phyloP scores from a whole-genome alignment of 1,140 invertebrate genomes.

The Whitmania pigra region DNA sequence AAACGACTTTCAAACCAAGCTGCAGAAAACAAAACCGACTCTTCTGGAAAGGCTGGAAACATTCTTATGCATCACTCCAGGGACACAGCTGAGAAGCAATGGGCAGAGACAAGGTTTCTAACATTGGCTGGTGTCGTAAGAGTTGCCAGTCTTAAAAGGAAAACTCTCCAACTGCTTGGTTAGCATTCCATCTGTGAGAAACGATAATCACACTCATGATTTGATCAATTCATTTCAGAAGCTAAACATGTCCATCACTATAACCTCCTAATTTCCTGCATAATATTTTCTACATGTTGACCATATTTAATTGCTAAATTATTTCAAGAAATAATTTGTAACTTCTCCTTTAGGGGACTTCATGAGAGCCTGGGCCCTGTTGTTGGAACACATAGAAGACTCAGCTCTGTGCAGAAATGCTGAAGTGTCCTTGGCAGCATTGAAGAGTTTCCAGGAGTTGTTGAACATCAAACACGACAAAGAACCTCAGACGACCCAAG shows the following conservation, averaged over 20 bases:
- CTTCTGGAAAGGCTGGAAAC: slow-evolving; percentile 56
- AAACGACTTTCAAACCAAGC: slow-evolving; percentile 73
- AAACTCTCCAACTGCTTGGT: slow-evolving; percentile 65
- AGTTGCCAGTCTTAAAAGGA: slow-evolving; percentile 78
- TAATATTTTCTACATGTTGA: no score
- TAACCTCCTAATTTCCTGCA: no score
- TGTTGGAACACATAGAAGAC: slow-evolving; percentile 84
- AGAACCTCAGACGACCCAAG: not conserved
- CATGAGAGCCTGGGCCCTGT: slow-evolving; percentile 74
- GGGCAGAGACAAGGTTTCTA: slow-evolving; percentile 89
- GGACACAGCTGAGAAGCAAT: slow-evolving; percentile 97
- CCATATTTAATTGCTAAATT: no score
- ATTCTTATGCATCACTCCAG: slow-evolving; percentile 95
- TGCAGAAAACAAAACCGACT: slow-evolving; percentile 82
- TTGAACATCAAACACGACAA: slow-evolving; percentile 38
- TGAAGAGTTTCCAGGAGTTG: slow-evolving; percentile 91
- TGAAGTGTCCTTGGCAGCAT: slow-evolving; percentile 81
- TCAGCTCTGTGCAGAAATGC: slow-evolving; percentile 78
- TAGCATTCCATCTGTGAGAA: slow-evolving; percentile 1
- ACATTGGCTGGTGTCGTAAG: slow-evolving; percentile 60
- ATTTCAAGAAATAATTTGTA: no score
- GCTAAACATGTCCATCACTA: no score
- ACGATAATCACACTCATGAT: not conserved
- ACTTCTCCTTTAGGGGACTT: slow-evolving; percentile 53
- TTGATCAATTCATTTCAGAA: no score